phyloP scores from a whole-genome alignment of 35 echinoderm and acorn worm species.

The Ophioderma brevispina region DNA sequence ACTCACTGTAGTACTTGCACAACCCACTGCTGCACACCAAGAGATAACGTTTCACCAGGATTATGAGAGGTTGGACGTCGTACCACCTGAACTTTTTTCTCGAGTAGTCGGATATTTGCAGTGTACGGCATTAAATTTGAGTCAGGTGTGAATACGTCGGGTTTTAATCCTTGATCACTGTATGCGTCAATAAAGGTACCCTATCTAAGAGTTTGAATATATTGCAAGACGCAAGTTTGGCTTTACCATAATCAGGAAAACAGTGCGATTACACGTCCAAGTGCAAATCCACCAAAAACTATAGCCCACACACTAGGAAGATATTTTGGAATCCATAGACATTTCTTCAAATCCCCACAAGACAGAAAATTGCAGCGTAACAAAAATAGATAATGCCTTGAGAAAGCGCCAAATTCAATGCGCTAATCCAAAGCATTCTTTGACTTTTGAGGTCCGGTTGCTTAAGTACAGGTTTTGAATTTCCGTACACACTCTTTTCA shows the following conservation, averaged over 20 bases:
- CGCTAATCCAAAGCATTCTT: too few relatives aligned
- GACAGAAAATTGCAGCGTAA: too few relatives aligned
- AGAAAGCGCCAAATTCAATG: too few relatives aligned
- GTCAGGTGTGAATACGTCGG: conserved; percentile 31
- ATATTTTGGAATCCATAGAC: background rate
- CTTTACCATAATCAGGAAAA: conserved; percentile 87
- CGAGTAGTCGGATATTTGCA: conserved; percentile 84
- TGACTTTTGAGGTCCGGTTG: too few relatives aligned
- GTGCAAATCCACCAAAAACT: conserved; percentile 88
- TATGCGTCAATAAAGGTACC: conserved; percentile 68
- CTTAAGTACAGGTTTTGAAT: too few relatives aligned
- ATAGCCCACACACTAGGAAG: conserved; percentile 46
- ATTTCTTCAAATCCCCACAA: too few relatives aligned
- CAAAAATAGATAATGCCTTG: too few relatives aligned
- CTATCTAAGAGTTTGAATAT: conserved; percentile 82
- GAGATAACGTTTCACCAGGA: conserved; percentile 73
- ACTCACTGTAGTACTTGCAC: conserved; percentile 71
- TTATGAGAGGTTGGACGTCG: conserved; percentile 64
- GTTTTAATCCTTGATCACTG: conserved; percentile 64
- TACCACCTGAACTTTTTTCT: conserved; percentile 68
- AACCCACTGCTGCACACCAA: conserved; percentile 88
- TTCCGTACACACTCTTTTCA: too few relatives aligned
- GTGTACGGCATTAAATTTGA: conserved; percentile 79
- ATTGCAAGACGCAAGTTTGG: conserved; percentile 63
- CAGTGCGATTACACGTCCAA: conserved; percentile 65